Conservation (phyloP, 2,797 vertebrate genomes). For the Brotula barbata region DNA sequence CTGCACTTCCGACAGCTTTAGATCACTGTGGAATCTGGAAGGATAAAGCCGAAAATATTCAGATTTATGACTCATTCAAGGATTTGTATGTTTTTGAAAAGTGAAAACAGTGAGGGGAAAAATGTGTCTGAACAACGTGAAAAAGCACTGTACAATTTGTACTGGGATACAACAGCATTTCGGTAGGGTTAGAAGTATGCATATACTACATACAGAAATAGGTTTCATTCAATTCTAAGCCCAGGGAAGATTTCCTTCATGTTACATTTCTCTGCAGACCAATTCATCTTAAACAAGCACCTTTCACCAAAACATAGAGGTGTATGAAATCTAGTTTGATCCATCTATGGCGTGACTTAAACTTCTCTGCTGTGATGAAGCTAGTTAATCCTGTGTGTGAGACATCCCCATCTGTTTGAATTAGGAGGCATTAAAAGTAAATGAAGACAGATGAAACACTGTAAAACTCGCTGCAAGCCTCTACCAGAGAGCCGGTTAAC, state of each 20-base stretch:
- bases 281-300: constrained; percentile 34
- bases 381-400: constrained; percentile 51
- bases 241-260: constrained; percentile 3
- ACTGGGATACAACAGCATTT: constrained; percentile 9
- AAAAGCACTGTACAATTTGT: not conserved
- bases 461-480: constrained; percentile 46
- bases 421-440: constrained; percentile 68
- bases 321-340: constrained; percentile 46
- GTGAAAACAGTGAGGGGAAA: constrained; percentile 11
- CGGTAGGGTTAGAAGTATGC: not conserved
- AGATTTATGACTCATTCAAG: constrained; percentile 39
- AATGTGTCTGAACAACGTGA: constrained; percentile 7
- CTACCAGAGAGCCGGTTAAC: constrained; percentile 8
- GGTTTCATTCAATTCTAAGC: no score
- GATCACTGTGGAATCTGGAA: constrained; percentile 81
- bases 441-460: constrained; percentile 70
- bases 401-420: constrained; percentile 68
- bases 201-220: not conserved
- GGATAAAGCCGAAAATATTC: constrained; percentile 7
- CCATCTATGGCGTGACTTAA: constrained; percentile 47
- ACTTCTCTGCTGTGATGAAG: constrained; percentile 57
- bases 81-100: constrained; percentile 25
- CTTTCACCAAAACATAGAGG: constrained; percentile 17
- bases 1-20: constrained; percentile 84
- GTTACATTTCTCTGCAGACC: constrained; percentile 13